These are phyloP conservation scores for Adineta ricciae DNA, from an alignment of 2,888 invertebrate genomes.

Conservation along the genomic window DNA sequence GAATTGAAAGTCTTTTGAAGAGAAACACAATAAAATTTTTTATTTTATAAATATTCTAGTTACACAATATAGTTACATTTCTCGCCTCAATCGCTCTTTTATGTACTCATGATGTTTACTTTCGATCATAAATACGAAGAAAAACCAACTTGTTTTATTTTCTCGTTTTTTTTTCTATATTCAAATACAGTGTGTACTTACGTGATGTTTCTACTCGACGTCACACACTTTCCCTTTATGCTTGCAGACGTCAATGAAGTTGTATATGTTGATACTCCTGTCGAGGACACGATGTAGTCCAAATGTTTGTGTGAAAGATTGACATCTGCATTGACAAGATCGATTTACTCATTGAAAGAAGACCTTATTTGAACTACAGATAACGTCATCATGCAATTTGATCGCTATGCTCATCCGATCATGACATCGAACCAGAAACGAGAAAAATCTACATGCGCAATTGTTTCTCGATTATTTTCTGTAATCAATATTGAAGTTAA, in stretches of 20 bases:
- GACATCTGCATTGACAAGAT: background rate
- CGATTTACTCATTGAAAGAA: background rate
- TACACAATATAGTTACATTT: background rate
- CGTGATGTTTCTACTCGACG: background rate
- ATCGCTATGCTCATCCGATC: background rate
- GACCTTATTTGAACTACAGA: background rate
- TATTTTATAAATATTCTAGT: background rate
- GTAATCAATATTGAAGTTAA: too few species aligned
- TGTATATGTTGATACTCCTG: background rate
- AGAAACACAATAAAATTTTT: too few species aligned
- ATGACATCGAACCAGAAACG: too few species aligned
- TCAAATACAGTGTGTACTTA: background rate
- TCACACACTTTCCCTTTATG: background rate
- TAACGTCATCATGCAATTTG: background rate
- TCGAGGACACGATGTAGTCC: background rate
- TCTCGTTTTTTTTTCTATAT: background rate
- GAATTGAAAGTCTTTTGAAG: too few species aligned
- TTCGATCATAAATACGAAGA: background rate
- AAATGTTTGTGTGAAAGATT: background rate
- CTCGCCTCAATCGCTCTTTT: background rate
- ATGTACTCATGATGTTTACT: background rate
- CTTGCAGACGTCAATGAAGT: background rate
- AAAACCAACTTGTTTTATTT: background rate
- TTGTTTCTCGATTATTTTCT: too few species aligned
- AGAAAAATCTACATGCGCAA: too few species aligned